Evolutionary conservation across 2,888 invertebrate genomes (phyloP), one percentile per base, ranked within the genome.

Genomic region (Drosophila dives): DNA sequence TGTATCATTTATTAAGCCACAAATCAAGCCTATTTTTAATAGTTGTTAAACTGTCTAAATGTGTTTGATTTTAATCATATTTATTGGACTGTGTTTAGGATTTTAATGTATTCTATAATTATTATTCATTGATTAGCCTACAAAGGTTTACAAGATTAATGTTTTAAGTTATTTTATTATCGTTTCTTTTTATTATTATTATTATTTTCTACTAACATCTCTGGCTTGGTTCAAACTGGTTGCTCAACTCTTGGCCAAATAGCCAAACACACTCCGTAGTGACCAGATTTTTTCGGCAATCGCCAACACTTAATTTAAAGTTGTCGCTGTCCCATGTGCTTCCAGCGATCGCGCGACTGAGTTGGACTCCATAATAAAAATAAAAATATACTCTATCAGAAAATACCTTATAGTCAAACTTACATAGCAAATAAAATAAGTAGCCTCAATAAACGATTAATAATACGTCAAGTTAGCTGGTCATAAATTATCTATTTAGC

Each of bases 191-290:
- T 29, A 6, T 29, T 29, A 29, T 26, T 26, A 26, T 29, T 29
- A 29, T 40, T 54, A 59, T 29, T 53, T 63, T 62, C 54, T 71
- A 66, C 80, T 88, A 84, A 85, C 89, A 88, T 88, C 71, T 77
- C 60, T 64, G 66, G 36, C 54, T 64, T 80, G 65, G 72, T 66
- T n/a, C 51, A 86, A 84, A 84, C 83, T 75, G 86, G 86, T 88
- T 85, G 77, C 72, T 17, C 79, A 76, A 67, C 72, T 72, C 48
- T 40, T 72, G 40, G 48, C 69, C 45, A 67, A 64, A 68, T 58
- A 38, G 2, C 63, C 69, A 72, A 68, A 72, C 51, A 51, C 69
- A 60, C 60, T 49, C 10, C 2, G n/a, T 60, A 15, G 60, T 45
- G 20, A 1, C 7, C n/a, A 55, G 5, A 45, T 65, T 34, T 69